Base-by-base conservation (phyloP, 1,140 invertebrate species). In the Procambarus virginalis region DNA sequence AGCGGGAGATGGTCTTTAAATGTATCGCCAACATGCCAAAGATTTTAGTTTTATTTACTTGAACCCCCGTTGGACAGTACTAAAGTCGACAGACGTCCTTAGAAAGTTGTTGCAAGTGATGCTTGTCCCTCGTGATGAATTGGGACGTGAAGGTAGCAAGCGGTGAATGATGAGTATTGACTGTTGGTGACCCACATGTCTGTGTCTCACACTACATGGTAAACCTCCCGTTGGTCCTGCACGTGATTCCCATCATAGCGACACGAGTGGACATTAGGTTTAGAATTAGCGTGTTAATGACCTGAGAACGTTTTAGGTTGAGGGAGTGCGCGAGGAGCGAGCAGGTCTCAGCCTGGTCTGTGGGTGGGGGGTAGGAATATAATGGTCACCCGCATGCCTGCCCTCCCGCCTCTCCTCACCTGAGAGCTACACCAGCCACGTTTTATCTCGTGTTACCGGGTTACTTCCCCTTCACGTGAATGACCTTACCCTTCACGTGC, bases 311-410 rank as follows among this genome's bases (percentile, higher is more conserved):
- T 60, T 51, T 48, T 45, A 20, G 77, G 20, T 8, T 48, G 77
- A 49, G 20, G 8, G 46, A 51, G 17, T 45, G 17, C 8, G 60
- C 9, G 34, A 68, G 68, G 68, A 73, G 80, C n/a, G 80, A 60
- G 80, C 4, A 17, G 22, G 78, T 55, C 10, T 49, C 14, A 34
- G 34, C 22, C n/a, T 49, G 80, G 80, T 17, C 45, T 60, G 4
- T 64, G 49, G 34, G 34, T 0, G 34, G 81, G 81, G 81, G 81
- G 81, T 83, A 83, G 60, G 48, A 68, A 83, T 83, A 83, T 83
- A 68, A 83, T 83, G 81, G 81, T 83, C 81, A 83, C 81, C 81
- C 81, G 81, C 58, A 83, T 83, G 81, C 81, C 81, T 70, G 81
- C 58, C 58, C 46, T 48, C 58, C 78, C 78, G 12, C 81, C 81